Percentiles rank a stretch among this genome's conserved stretches.
Conservation (phyloP, 2,888 invertebrate species). For the Epinotia demarniana region DNA sequence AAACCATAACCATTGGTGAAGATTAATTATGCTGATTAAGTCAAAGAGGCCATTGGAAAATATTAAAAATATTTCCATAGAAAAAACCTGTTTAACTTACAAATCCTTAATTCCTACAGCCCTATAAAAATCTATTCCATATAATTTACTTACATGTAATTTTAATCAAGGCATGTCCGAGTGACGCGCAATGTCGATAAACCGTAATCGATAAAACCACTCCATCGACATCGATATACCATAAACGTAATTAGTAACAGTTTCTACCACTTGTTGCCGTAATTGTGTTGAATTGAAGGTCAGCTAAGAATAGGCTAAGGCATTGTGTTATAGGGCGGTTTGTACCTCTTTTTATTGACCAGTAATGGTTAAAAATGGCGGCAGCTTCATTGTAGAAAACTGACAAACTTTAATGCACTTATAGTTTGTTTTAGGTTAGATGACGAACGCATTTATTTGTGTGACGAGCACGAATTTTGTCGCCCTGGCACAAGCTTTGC, state of each 20-base stretch:
- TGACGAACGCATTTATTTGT: too few species aligned
- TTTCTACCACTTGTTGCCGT: constrained; percentile 36
- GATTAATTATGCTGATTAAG: too few species aligned
- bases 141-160: not conserved
- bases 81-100: not conserved
- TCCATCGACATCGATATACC: constrained; percentile 61
- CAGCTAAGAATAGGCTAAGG: not conserved
- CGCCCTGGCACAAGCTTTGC: too few species aligned
- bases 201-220: constrained; percentile 43
- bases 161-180: constrained; percentile 51
- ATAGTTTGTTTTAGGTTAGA: too few species aligned
- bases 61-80: not conserved
- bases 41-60: too few species aligned
- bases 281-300: constrained; percentile 5
- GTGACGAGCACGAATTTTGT: too few species aligned
- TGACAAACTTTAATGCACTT: too few species aligned
- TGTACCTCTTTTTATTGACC: not conserved
- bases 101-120: not conserved
- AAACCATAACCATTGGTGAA: too few species aligned
- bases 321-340: not conserved
- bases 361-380: too few species aligned
- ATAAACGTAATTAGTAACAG: constrained; percentile 47
- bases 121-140: not conserved
- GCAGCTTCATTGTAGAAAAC: too few species aligned
- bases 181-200: constrained; percentile 59